Base-by-base conservation (phyloP, 2,888 invertebrate species). In the Dorcus parallelipipedus region DNA sequence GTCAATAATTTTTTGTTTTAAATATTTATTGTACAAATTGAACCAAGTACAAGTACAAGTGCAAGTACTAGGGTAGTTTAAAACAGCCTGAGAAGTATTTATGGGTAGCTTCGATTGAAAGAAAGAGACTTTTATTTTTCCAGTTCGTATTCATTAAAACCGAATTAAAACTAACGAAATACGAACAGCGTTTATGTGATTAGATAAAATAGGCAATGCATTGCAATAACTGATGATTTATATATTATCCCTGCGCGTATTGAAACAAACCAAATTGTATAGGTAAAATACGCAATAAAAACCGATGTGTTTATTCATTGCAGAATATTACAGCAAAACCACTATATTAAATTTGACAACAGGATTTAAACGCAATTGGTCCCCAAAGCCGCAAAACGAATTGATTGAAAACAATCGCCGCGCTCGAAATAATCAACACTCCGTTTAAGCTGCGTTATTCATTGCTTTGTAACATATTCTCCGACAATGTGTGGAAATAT, bases 331-430 rank as follows among this genome's bases (percentile, higher is more conserved):
- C 42, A 52, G 33, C 52, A 42, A 17, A 41, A 52, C 52, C 43
- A 42, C 52, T 42, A 42, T 42, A 52, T 52, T 52, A 52, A 52
- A 52, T 52, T 42, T 52, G 52, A 52, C 52, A 52, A 52, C 38
- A 42, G 52, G 52, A 42, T 52, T 52, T 43, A 42, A 42, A 9
- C 26, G 26, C 33, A 23, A 43, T 43, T 42, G 33, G 43, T 43
- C 41, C 17, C 42, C 42, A 23, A 52, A 52, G 43, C 52, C 52
- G 33, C 52, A 42, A 38, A 14, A 43, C 41, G 43, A 40, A 52
- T 52, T 52, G 52, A 52, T 52, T 52, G 52, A 52, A 52, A 52
- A 52, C 52, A 52, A 52, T 43, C 52, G 52, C 43, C 43, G 17
- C 38, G 38, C 23, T 43, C 38, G 50, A 50, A 50, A 50, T 50